phyloP scores from a whole-genome alignment of 2,797 vertebrate species.

The Cossypha caffra region DNA sequence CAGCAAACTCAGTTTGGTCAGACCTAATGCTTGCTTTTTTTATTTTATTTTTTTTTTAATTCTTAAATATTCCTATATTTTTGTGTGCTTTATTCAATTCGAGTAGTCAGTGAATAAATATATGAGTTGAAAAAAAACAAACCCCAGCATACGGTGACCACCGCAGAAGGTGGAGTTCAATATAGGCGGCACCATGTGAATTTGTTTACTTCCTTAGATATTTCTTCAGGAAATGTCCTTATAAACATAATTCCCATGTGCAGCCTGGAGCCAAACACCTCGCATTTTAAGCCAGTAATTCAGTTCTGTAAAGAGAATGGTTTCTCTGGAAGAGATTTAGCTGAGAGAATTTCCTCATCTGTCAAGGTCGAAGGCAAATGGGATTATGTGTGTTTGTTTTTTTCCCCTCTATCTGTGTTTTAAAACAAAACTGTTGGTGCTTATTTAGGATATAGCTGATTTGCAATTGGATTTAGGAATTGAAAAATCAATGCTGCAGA shows the following conservation, averaged over 20 bases:
- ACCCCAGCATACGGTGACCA: rapidly evolving
- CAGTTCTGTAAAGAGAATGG: neutral
- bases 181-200: neutral
- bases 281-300: neutral
- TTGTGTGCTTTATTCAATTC: neutral
- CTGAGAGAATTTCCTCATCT: neutral
- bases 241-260: neutral
- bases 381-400: neutral
- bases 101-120: neutral
- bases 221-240: conserved; percentile 1
- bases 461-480: neutral
- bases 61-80: neutral
- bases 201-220: conserved; percentile 21
- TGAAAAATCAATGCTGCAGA: neutral
- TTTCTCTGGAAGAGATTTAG: neutral
- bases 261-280: neutral
- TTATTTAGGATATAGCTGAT: neutral
- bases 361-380: neutral
- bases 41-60: no score
- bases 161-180: neutral
- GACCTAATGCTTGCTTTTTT: neutral
- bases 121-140: neutral
- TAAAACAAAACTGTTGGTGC: neutral
- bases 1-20: neutral
- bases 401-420: neutral